Evolutionary conservation across 2,888 invertebrate species (phyloP), one percentile per base, ranked within the genome.

Genomic region (Chrysotoxum bicinctum): DNA sequence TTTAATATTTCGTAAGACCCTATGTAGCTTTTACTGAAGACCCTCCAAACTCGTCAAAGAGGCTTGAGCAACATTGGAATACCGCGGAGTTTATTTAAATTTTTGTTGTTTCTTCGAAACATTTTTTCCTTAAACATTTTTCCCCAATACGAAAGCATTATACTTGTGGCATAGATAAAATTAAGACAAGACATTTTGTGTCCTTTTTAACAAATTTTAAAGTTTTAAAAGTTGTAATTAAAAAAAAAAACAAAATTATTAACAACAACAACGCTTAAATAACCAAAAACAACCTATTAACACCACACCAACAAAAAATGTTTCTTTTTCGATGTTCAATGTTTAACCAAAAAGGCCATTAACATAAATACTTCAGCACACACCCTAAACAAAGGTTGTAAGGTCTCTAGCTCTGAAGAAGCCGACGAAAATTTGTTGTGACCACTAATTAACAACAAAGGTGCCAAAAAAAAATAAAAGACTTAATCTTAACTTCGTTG

Each of bases 371-470:
- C 66, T 66, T 50, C 48, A 66, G 66, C 48, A 35, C 50, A 66
- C 66, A 66, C 66, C 50, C 66, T 32, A 50, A 66, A 66, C 50
- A 66, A 66, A 35, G 50, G 48, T 30, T 14, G 19, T 12, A 48
- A 10, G 10, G 4, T 19, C 12, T 21, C 35, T 12, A 21, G n/a
- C 19, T 52, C 64, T 64, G 30, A 75, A 43, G 45, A 56, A 75
- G 52, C 64, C 54, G 45, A 45, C 45, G 21, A 54, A 52, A 50
- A 66, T 66, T 66, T 66, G 50, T 66, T 66, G 35, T 16, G 69
- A 35, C 64, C 52, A 37, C 70, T 72, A 78, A 78, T 78, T 78
- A 72, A 72, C 72, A 64, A 54, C 45, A 64, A 56, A 64, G 64
- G 78, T 72, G 70, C 64, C 54, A 72, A 78, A 78, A 78, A 35